Conservation (phyloP, 2,888 invertebrate genomes). For the Tipula lateralis region DNA sequence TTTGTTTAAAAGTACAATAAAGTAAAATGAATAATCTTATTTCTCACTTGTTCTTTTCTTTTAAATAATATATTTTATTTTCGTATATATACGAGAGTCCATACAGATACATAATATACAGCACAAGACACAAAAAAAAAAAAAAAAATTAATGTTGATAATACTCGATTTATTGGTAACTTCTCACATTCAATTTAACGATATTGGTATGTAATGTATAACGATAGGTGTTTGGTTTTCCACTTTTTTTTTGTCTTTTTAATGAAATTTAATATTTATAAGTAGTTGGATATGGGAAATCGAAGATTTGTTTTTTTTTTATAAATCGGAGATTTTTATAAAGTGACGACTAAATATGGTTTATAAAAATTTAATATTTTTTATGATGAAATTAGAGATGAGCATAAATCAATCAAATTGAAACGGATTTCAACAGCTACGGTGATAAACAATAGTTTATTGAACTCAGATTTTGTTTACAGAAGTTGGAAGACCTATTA, state of each 20-base stretch:
- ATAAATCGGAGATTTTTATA: not conserved
- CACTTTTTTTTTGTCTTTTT: not conserved
- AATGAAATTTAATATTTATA: slow-evolving; percentile 6
- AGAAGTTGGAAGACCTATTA: too few relatives aligned
- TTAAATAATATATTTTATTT: not conserved
- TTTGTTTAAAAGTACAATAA: slow-evolving; percentile 6
- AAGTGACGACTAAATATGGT: not conserved
- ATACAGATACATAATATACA: too few relatives aligned
- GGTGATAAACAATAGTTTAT: not conserved
- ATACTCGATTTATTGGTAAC: slow-evolving; percentile 24
- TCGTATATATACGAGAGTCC: too few relatives aligned
- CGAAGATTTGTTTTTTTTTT: slow-evolving; percentile 4
- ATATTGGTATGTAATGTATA: slow-evolving; percentile 19
- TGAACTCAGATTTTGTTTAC: not conserved
- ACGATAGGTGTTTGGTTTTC: not conserved
- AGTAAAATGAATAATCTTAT: slow-evolving; percentile 24
- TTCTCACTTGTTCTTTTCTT: slow-evolving; percentile 4
- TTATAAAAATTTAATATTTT: not conserved
- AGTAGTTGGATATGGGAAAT: slow-evolving; percentile 11
- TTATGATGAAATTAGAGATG: not conserved
- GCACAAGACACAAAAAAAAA: not conserved
- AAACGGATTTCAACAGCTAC: not conserved
- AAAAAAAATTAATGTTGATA: not conserved
- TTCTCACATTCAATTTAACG: slow-evolving; percentile 19
- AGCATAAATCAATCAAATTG: not conserved